Conservation (phyloP, 1,140 invertebrate species). For the Aphelinus certus region DNA sequence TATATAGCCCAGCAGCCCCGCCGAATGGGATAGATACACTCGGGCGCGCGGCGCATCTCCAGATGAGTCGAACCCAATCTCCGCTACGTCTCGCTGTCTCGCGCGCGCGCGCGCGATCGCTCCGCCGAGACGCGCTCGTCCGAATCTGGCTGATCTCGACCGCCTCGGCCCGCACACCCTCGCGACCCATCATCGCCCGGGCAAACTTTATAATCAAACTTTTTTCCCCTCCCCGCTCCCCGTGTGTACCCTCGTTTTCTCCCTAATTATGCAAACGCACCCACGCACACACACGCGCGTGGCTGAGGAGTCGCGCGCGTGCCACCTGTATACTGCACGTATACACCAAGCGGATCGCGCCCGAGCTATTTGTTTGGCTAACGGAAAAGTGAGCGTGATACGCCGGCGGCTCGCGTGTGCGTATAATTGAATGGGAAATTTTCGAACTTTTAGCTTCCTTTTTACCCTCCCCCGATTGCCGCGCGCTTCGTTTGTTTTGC, state of each 20-base stretch:
- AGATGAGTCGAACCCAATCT: slow-evolving; percentile 60
- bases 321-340: slow-evolving; percentile 1
- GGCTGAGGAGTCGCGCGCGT: not conserved
- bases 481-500: not conserved
- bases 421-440: slow-evolving; percentile 25
- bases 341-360: not conserved
- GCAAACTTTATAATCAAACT: slow-evolving; percentile 34
- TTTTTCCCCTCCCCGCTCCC: slow-evolving; percentile 14
- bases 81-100: not conserved
- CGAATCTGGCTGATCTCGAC: no score
- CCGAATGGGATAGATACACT: slow-evolving; percentile 52
- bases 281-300: not conserved
- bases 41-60: slow-evolving; percentile 49
- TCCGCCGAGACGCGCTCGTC: not conserved
- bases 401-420: not conserved
- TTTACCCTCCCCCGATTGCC: not conserved
- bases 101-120: slow-evolving; percentile 6
- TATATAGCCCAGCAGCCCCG: not conserved
- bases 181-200: not conserved
- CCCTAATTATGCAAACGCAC: slow-evolving; percentile 31
- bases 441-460: slow-evolving; percentile 8
- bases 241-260: not conserved
- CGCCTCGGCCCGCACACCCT: no score
- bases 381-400: not conserved
- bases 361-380: slow-evolving; percentile 6